These are phyloP conservation scores for Oncorhynchus mykiss DNA, from an alignment of 2,113 vertebrate species.

Conservation along the genomic window DNA sequence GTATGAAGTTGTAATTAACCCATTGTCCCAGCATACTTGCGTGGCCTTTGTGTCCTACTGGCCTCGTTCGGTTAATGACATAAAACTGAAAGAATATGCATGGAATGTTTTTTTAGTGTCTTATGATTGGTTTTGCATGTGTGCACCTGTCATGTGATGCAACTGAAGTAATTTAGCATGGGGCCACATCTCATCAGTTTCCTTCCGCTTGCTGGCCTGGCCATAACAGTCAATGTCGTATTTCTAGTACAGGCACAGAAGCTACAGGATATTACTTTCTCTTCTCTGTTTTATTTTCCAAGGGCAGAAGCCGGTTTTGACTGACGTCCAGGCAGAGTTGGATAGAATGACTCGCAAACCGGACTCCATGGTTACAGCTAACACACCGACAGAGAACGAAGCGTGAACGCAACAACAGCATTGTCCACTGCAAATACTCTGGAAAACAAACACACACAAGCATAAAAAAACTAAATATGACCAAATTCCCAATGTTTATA, in stretches of 20 bases:
- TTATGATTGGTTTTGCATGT: constrained; percentile 51
- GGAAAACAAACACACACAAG: constrained; percentile 60
- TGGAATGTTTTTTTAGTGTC: constrained; percentile 7
- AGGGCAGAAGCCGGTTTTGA: constrained; percentile 99
- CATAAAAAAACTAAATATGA: constrained; percentile 63
- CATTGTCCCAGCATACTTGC: neutral
- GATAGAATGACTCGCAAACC: constrained; percentile 97
- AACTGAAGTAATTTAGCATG: constrained; percentile 45
- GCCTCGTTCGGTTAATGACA: neutral
- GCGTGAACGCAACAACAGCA: constrained; percentile 81
- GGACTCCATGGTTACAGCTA: constrained; percentile 85
- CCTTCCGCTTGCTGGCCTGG: constrained; percentile 50
- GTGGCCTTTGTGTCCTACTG: neutral
- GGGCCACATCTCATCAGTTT: constrained; percentile 25
- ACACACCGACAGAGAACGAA: constrained; percentile 89
- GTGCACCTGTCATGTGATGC: constrained; percentile 21
- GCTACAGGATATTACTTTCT: constrained; percentile 78
- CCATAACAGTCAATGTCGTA: constrained; percentile 21
- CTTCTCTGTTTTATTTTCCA: constrained; percentile 66
- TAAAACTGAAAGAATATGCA: neutral
- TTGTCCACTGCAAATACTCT: constrained; percentile 54
- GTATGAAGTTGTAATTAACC: neutral
- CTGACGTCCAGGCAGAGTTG: constrained; percentile 97
- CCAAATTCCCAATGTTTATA: constrained; percentile 89
- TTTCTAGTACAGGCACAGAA: constrained; percentile 53